phyloP scores from a whole-genome alignment of 2,888 invertebrate species.

The Muscina levida region DNA sequence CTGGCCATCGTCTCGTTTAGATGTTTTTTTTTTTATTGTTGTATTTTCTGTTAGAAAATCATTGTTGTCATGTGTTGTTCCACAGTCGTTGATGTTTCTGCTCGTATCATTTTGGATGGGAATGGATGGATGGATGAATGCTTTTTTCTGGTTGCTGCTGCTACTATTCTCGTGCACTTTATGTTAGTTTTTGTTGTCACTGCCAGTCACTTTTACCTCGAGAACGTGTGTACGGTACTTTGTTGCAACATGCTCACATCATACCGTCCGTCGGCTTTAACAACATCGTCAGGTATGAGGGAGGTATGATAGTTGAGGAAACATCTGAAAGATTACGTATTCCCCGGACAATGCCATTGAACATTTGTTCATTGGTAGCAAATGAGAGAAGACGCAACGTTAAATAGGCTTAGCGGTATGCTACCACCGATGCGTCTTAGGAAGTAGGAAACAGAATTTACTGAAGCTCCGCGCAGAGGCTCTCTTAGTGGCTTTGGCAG shows the following conservation, averaged over 20 bases:
- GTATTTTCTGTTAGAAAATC: constrained; percentile 43
- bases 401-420: no score
- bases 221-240: constrained; percentile 57
- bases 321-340: no score
- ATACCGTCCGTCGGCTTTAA: background rate
- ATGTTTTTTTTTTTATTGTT: constrained; percentile 26
- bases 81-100: constrained; percentile 55
- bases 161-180: constrained; percentile 35
- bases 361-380: no score
- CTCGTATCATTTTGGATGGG: constrained; percentile 33
- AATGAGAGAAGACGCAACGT: no score
- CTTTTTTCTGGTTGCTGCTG: constrained; percentile 30
- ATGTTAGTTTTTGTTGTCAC: constrained; percentile 62
- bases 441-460: no score
- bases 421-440: no score
- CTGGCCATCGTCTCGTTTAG: constrained; percentile 38
- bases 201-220: constrained; percentile 64
- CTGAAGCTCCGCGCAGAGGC: no score
- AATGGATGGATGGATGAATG: constrained; percentile 6
- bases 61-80: constrained; percentile 57
- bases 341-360: no score
- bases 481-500: no score
- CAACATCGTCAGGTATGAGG: background rate
- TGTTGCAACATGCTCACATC: constrained; percentile 51
- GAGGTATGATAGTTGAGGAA: background rate